A percentile compares a stretch with the other conserved stretches of the same genome.
Conservation (phyloP, 2,797 vertebrate genomes). For the Rhynchonycteris naso region DNA sequence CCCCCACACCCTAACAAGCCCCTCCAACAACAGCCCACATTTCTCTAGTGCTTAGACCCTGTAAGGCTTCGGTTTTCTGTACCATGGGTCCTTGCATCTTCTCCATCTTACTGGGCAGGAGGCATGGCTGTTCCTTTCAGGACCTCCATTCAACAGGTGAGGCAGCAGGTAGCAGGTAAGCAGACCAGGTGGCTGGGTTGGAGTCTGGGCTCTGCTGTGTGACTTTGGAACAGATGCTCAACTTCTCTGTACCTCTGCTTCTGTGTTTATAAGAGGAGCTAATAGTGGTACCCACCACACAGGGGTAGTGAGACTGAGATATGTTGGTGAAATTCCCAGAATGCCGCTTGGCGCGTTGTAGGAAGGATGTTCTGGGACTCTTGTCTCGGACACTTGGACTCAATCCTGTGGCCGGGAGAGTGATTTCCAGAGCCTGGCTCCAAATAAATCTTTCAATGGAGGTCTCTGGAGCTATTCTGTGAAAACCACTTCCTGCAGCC, state of each 20-base stretch:
- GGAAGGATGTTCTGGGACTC: too few species aligned
- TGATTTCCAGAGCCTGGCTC: neutral
- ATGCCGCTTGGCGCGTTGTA: fast-evolving
- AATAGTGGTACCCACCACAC: too few species aligned
- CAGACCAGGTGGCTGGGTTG: neutral
- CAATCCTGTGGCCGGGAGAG: fast-evolving
- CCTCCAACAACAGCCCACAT: fast-evolving
- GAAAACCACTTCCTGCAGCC: neutral
- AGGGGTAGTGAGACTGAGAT: fast-evolving
- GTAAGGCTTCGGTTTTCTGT: neutral
- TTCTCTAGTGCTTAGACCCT: neutral
- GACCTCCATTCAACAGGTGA: neutral
- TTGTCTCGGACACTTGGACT: neutral
- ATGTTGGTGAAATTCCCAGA: neutral
- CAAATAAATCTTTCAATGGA: neutral
- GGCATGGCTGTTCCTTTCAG: neutral
- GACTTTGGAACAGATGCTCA: neutral
- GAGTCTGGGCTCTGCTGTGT: neutral
- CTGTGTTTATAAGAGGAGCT: neutral
- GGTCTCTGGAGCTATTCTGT: neutral
- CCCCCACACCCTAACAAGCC: neutral
- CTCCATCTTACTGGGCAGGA: neutral
- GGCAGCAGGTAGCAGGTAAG: fast-evolving
- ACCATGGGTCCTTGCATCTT: fast-evolving
- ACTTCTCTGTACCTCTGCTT: neutral